Evolutionary conservation across 2,888 invertebrate genomes (phyloP), one percentile per base, ranked within the genome.

Genomic region (Calameuta idolon): DNA sequence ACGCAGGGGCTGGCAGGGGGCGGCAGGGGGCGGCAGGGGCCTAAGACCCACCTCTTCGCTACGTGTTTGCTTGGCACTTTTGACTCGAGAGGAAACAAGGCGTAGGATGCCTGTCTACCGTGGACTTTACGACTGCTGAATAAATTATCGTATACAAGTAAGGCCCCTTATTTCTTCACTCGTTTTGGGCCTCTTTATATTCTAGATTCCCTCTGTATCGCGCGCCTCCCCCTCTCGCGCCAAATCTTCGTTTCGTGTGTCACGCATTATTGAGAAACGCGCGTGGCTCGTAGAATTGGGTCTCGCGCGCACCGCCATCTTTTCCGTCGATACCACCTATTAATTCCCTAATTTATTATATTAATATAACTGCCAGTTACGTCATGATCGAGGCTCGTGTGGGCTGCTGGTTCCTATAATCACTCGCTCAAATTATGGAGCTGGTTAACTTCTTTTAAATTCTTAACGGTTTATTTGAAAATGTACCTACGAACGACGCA

Each of bases 101-200:
- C 85, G 85, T 85, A 85, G 85, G 83, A 84, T 84, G 84, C 80
- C 82, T 80, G 82, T 79, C 82, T 78, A 82, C 80, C 81, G 83
- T 81, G 77, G 83, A 83, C 83, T 87, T 87, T 87, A 87, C 85
- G 87, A 85, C 84, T 84, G 79, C 79, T 81, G 87, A 87, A 87
- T 87, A 87, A 87, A 87, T 87, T 87, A 87, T 86, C 85, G 86
- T 83, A 55, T 9, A 55, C 55, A 55, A 55, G 55, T 55, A 55
- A 55, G 55, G 55, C 55, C 23, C 9, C 55, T 55, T 55, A 55
- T 55, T 55, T 55, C 55, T 55, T 55, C 55, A 55, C 55, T 55
- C 55, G 55, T 9, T 23, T 55, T 23, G 23, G 55, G 55, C 55
- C 55, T 55, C 23, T 55, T 55, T 55, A 55, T 55, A 23, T 55